Conservation (phyloP, 92 coral and sea anemone species). For the Nematostella vectensis region DNA sequence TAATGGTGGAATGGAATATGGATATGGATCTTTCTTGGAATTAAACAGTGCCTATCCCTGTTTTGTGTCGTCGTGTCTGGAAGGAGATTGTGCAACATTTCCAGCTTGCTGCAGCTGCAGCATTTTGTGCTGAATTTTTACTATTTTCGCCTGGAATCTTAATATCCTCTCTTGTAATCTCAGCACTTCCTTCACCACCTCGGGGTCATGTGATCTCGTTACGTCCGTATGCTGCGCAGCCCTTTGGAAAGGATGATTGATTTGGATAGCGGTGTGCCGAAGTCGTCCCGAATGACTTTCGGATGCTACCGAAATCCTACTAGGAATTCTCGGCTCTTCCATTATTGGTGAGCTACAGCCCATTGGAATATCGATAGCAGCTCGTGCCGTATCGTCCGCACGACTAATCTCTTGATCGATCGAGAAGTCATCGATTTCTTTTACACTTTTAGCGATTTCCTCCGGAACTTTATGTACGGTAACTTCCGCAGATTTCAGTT, state of each 20-base stretch:
- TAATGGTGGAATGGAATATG: too few species aligned
- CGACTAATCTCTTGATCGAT: conserved; percentile 16
- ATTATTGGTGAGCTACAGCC: conserved; percentile 24
- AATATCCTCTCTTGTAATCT: conserved; percentile 92
- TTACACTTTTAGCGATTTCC: conserved; percentile 1
- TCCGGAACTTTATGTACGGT: background rate
- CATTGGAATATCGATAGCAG: conserved; percentile 8
- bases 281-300: conserved; percentile 36
- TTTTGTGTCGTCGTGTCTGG: conserved; percentile 12
- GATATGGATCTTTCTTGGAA: too few species aligned
- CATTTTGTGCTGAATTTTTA: conserved; percentile 86
- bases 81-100: conserved; percentile 24
- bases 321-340: conserved; percentile 18
- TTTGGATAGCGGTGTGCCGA: conserved; percentile 45
- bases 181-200: conserved; percentile 63
- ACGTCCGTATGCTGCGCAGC: conserved; percentile 27
- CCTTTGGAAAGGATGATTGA: conserved; percentile 75
- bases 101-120: conserved; percentile 73
- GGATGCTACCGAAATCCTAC: conserved; percentile 21
- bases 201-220: conserved; percentile 43
- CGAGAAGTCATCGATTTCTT: conserved; percentile 25
- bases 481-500: background rate
- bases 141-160: conserved; percentile 94
- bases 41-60: conserved; percentile 5
- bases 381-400: conserved; percentile 2